A percentile compares a stretch with the other conserved stretches of the same genome.
Conservation (phyloP, 2,888 invertebrate species). For the Pilophorus perplexus region DNA sequence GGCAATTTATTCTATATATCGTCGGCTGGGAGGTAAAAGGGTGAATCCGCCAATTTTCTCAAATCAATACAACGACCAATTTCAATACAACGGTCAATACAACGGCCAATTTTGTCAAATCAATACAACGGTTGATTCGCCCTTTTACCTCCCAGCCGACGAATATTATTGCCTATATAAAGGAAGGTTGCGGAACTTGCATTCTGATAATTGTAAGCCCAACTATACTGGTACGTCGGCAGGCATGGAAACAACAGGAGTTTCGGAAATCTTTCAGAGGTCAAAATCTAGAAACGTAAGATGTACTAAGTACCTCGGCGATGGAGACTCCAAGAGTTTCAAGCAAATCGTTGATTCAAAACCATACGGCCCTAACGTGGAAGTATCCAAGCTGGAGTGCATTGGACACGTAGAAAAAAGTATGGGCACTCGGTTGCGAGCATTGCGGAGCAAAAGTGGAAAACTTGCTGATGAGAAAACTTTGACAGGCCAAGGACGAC, state of each 20-base stretch:
- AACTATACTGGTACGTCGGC: constrained; percentile 36
- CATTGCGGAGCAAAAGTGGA: constrained; percentile 1
- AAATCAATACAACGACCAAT: no score
- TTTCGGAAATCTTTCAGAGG: constrained; percentile 19
- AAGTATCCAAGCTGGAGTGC: constrained; percentile 3
- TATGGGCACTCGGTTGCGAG: constrained; percentile 2
- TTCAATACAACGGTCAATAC: no score
- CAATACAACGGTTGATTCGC: no score
- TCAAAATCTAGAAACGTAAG: constrained; percentile 1
- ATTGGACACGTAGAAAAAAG: constrained; percentile 11
- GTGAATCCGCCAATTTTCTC: no score
- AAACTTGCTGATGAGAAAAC: background rate
- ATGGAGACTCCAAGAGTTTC: constrained; percentile 15
- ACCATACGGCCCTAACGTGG: background rate
- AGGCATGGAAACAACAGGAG: constrained; percentile 35
- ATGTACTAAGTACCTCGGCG: constrained; percentile 2
- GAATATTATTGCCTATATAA: constrained; percentile 37
- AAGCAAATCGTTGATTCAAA: background rate
- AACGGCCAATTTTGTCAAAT: no score
- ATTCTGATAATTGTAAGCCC: background rate
- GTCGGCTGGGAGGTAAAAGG: no score
- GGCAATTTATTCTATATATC: constrained; percentile 23
- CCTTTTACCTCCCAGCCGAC: no score
- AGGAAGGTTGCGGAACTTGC: constrained; percentile 1
- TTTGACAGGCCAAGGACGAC: background rate